Percentiles rank a stretch among this genome's conserved stretches.
Evolutionary conservation across 2,888 invertebrate species (phyloP).

Genomic region (Drepana falcataria): DNA sequence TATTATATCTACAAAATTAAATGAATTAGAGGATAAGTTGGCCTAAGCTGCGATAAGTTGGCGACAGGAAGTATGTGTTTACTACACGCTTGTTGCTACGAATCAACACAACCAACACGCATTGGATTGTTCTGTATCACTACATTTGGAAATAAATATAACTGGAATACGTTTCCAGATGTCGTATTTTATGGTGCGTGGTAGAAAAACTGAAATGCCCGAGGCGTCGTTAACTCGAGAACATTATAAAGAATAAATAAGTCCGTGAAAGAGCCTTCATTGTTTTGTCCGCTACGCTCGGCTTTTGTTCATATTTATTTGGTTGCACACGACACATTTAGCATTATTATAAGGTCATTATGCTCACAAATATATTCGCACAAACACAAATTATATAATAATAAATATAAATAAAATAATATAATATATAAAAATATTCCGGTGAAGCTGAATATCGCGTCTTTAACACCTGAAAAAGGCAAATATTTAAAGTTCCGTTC

Average conservation of each 20-base stretch:
- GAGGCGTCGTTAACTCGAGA: constrained; percentile 73
- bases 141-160: constrained; percentile 53
- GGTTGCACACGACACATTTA: constrained; percentile 39
- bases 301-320: constrained; percentile 48
- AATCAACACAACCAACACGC: constrained; percentile 30
- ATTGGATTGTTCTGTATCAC: constrained; percentile 44
- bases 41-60: no score
- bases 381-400: not conserved
- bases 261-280: constrained; percentile 71
- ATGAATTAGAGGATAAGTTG: constrained; percentile 1
- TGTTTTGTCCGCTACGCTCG: constrained; percentile 48
- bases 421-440: no score
- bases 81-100: not conserved
- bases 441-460: no score
- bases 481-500: no score
- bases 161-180: constrained; percentile 55
- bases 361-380: constrained; percentile 19
- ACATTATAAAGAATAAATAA: constrained; percentile 75
- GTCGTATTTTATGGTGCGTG: constrained; percentile 69
- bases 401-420: no score
- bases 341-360: constrained; percentile 36
- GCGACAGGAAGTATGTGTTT: not conserved
- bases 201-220: constrained; percentile 63
- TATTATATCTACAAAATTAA: constrained; percentile 1
- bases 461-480: no score